phyloP scores from a whole-genome alignment of 2,797 vertebrate genomes.

The Astyanax mexicanus region DNA sequence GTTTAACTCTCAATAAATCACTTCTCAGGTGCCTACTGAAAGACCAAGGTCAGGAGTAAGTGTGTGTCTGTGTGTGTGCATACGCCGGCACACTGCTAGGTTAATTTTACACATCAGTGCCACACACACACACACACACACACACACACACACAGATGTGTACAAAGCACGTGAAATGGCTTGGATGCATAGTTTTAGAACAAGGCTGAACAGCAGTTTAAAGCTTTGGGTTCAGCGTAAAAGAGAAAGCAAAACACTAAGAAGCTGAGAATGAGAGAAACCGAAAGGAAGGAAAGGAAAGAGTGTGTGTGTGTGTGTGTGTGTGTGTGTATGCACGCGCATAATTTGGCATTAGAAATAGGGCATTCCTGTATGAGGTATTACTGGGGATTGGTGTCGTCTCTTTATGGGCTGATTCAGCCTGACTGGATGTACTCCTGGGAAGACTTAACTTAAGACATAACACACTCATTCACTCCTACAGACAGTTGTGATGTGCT shows the following conservation, averaged over 20 bases:
- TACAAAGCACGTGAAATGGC: not conserved
- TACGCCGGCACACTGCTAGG: not conserved
- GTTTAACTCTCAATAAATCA: slow-evolving; percentile 12
- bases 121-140: too few species aligned
- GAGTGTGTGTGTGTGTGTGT: too few species aligned
- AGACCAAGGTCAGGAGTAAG: slow-evolving; percentile 5
- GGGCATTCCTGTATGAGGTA: not conserved
- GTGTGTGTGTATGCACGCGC: not conserved
- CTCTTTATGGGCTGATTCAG: not conserved
- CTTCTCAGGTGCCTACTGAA: slow-evolving; percentile 10
- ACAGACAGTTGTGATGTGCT: too few species aligned
- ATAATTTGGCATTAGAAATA: not conserved
- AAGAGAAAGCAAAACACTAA: not conserved
- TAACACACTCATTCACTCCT: not conserved
- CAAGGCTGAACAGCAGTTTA: not conserved
- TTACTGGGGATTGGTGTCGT: slow-evolving; percentile 1
- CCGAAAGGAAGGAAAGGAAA: not conserved
- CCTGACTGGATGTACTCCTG: not conserved
- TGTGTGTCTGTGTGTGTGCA: not conserved
- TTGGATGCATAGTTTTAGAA: not conserved
- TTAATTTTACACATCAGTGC: not conserved
- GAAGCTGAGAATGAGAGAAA: not conserved
- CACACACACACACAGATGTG: too few species aligned
- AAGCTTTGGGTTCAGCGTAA: not conserved
- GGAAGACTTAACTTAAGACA: not conserved